A percentile compares a stretch with the other conserved stretches of the same genome.
phyloP scores from a whole-genome alignment of 1,140 invertebrate species.

The Armadillidium nasatum region DNA sequence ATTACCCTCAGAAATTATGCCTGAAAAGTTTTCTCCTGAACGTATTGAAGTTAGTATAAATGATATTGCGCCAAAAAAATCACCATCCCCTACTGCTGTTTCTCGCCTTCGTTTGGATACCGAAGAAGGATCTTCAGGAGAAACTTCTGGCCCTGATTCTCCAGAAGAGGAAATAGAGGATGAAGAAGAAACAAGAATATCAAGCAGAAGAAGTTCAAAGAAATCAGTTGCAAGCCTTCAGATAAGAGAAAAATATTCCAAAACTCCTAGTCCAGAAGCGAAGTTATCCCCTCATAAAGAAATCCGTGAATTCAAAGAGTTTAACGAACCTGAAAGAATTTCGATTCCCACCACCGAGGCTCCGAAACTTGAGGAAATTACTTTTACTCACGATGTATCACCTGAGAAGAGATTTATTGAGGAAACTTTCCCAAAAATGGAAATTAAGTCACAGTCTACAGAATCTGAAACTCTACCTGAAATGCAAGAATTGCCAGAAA shows the following conservation, averaged over 20 bases:
- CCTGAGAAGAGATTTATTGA: not conserved
- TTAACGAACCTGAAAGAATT: not conserved
- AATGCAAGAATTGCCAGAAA: not conserved
- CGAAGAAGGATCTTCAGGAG: conserved; percentile 64
- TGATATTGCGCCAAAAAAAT: conserved; percentile 7
- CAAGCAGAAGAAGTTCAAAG: conserved; percentile 1
- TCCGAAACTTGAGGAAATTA: not conserved
- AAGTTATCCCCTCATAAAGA: not conserved
- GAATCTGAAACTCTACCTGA: not conserved
- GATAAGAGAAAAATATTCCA: not conserved
- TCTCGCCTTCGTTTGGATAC: conserved; percentile 42
- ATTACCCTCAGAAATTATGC: conserved; percentile 1
- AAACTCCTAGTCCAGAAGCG: not conserved
- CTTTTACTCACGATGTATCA: not conserved
- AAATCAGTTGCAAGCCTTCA: not conserved
- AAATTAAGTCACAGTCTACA: not conserved
- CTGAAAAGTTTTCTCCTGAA: not conserved
- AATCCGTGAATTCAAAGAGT: not conserved
- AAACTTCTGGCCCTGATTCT: conserved; percentile 79
- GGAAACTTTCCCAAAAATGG: not conserved
- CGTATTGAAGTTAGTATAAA: not conserved
- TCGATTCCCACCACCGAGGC: not conserved
- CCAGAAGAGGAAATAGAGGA: conserved; percentile 64
- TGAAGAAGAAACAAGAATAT: conserved; percentile 55
- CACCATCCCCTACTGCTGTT: conserved; percentile 10